Evolutionary conservation across 1,140 invertebrate genomes (phyloP).

Genomic region (Pararge aegeria): DNA sequence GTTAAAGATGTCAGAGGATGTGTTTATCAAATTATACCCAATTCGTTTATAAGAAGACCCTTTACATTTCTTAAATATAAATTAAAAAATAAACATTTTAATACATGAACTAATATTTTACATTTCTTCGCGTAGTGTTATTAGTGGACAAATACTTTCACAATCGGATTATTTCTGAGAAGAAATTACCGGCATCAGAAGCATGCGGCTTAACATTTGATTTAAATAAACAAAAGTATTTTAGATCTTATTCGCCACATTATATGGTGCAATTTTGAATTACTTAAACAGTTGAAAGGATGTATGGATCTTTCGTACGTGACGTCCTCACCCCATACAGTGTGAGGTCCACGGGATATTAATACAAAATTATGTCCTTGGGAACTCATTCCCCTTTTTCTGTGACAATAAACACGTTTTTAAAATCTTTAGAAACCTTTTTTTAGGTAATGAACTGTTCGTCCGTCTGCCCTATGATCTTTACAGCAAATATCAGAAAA

Average conservation of each 20-base stretch:
- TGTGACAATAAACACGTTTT: slow-evolving; percentile 49
- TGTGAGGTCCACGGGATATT: slow-evolving; percentile 36
- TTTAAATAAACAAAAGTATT: slow-evolving; percentile 16
- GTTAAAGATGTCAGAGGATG: too few relatives aligned
- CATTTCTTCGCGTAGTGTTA: slow-evolving; percentile 20
- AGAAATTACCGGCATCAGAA: slow-evolving; percentile 31
- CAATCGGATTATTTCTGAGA: slow-evolving; percentile 47
- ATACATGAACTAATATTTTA: too few relatives aligned
- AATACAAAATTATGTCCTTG: slow-evolving; percentile 64
- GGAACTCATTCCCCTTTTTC: slow-evolving; percentile 49
- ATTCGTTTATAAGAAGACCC: too few relatives aligned
- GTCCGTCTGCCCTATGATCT: slow-evolving; percentile 14
- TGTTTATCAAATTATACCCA: too few relatives aligned
- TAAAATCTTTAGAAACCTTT: slow-evolving; percentile 46
- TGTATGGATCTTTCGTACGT: slow-evolving; percentile 35
- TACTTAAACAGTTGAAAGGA: slow-evolving; percentile 5
- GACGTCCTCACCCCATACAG: slow-evolving; percentile 46
- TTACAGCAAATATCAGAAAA: slow-evolving; percentile 12
- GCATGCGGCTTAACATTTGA: slow-evolving; percentile 30
- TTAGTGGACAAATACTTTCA: slow-evolving; percentile 16
- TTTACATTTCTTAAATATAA: too few relatives aligned
- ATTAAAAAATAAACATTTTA: too few relatives aligned
- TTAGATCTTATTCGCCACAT: slow-evolving; percentile 20
- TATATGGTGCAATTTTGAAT: slow-evolving; percentile 22
- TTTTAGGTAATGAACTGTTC: slow-evolving; percentile 42